Evolutionary conservation across 2,888 invertebrate species (phyloP).

Genomic region (Ochropacha duplaris): DNA sequence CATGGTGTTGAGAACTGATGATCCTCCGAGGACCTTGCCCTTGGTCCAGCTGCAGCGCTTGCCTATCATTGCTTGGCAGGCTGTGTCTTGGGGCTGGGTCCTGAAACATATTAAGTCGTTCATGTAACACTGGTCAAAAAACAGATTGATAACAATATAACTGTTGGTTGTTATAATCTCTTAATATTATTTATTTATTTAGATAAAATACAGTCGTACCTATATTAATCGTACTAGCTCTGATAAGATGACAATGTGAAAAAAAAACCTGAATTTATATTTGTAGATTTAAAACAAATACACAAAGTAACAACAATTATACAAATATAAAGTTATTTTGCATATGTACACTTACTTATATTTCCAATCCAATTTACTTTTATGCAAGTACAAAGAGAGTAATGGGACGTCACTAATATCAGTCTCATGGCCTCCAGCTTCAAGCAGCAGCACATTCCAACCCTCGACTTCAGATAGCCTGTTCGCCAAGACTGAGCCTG

Average conservation of each 20-base stretch:
- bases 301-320: no score
- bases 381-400: constrained; percentile 93
- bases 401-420: constrained; percentile 94
- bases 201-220: no score
- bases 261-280: no score
- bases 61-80: constrained; percentile 94
- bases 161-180: no score
- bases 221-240: no score
- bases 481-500: constrained; percentile 92
- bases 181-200: no score
- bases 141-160: not conserved
- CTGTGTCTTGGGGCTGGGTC: constrained; percentile 91
- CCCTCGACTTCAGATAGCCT: constrained; percentile 89
- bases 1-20: constrained; percentile 95
- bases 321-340: not conserved
- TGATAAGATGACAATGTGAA: no score
- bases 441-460: constrained; percentile 91
- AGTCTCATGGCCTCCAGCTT: constrained; percentile 94
- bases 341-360: constrained; percentile 83
- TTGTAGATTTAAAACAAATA: not conserved
- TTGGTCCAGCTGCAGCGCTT: constrained; percentile 94
- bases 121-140: not conserved
- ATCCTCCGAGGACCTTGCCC: constrained; percentile 94
- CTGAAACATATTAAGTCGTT: constrained; percentile 67
- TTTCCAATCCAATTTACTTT: constrained; percentile 95